Conservation (phyloP, 2,888 invertebrate species). For the Aleiodes leptofemur region DNA sequence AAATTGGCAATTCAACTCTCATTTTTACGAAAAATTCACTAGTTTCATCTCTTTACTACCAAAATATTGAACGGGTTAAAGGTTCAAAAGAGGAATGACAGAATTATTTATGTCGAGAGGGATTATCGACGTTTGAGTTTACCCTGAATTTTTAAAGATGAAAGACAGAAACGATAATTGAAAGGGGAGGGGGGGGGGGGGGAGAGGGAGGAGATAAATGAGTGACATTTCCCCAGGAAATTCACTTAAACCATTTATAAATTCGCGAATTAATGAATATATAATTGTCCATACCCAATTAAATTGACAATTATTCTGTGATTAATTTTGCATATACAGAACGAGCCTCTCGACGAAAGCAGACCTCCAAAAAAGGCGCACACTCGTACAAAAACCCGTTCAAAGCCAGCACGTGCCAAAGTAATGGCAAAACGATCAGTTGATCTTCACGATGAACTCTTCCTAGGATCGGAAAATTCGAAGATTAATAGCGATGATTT, state of each 20-base stretch:
- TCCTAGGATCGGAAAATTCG: constrained; percentile 44
- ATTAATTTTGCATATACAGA: constrained; percentile 54
- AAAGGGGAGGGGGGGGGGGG: too few species aligned
- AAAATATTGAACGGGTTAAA: too few species aligned
- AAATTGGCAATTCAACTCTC: too few species aligned
- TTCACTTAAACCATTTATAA: background rate
- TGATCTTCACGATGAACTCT: constrained; percentile 28
- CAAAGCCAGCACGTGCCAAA: constrained; percentile 62
- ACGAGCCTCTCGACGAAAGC: constrained; percentile 62
- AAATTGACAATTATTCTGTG: background rate
- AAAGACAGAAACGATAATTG: too few species aligned
- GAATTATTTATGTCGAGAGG: too few species aligned
- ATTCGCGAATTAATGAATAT: background rate
- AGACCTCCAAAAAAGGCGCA: constrained; percentile 65
- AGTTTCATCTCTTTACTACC: too few species aligned
- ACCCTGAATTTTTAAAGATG: too few species aligned
- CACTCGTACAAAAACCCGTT: constrained; percentile 57
- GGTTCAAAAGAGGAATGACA: too few species aligned
- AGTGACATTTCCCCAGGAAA: too few species aligned
- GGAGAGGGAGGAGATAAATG: too few species aligned
- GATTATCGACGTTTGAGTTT: too few species aligned
- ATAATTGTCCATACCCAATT: background rate
- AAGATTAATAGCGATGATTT: background rate
- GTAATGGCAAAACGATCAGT: constrained; percentile 64
- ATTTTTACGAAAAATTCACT: too few species aligned